A percentile compares a stretch with the other conserved stretches of the same genome.
phyloP scores from a whole-genome alignment of 1,140 invertebrate species.

The Ostrea denselamellosa region DNA sequence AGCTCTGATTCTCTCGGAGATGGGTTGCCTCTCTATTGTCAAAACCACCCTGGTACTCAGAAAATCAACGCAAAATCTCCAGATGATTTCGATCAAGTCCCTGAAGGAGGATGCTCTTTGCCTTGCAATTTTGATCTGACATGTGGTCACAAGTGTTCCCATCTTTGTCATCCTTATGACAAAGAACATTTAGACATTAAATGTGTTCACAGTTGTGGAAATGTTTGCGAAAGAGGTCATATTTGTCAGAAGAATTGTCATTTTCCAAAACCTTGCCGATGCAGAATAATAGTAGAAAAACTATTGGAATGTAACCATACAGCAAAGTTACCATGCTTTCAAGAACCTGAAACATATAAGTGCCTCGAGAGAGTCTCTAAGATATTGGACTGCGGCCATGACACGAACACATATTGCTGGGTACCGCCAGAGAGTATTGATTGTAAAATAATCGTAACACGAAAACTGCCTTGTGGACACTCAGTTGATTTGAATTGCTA shows the following conservation, averaged over 20 bases:
- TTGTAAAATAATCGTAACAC: slow-evolving; percentile 46
- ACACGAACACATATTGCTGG: slow-evolving; percentile 54
- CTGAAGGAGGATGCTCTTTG: slow-evolving; percentile 76
- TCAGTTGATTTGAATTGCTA: slow-evolving; percentile 52
- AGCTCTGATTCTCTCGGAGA: slow-evolving; percentile 67
- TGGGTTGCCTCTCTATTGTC: slow-evolving; percentile 76
- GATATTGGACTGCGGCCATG: slow-evolving; percentile 58
- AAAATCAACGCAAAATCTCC: slow-evolving; percentile 58
- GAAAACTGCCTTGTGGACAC: slow-evolving; percentile 71
- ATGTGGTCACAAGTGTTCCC: slow-evolving; percentile 74
- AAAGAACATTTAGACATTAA: slow-evolving; percentile 67
- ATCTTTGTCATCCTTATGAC: slow-evolving; percentile 71
- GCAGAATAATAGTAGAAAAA: slow-evolving; percentile 65
- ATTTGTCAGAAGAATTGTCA: slow-evolving; percentile 65
- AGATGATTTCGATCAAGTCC: slow-evolving; percentile 73
- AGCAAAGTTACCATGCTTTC: slow-evolving; percentile 69
- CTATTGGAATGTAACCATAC: slow-evolving; percentile 64
- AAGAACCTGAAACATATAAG: not conserved
- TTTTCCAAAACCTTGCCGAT: slow-evolving; percentile 62
- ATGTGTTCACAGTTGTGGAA: slow-evolving; percentile 72
- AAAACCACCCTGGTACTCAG: slow-evolving; percentile 78
- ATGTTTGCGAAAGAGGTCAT: slow-evolving; percentile 63
- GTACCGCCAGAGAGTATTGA: slow-evolving; percentile 45
- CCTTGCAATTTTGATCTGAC: slow-evolving; percentile 69
- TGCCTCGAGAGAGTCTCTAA: slow-evolving; percentile 19